phyloP scores from a whole-genome alignment of 1,140 invertebrate species.

The Neuroterus valhalla region DNA sequence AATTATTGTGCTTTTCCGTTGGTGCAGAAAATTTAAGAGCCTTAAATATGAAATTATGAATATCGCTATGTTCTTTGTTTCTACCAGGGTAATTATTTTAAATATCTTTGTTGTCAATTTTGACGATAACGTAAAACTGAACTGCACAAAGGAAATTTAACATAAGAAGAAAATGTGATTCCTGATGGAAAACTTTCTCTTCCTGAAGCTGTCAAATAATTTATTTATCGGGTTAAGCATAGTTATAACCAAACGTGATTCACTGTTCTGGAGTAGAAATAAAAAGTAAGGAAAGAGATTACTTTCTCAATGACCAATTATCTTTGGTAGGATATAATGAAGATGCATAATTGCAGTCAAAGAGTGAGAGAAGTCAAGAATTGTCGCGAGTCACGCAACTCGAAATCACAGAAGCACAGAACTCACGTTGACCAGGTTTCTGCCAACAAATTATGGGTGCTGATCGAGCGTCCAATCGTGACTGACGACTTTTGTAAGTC shows the following conservation, averaged over 20 bases:
- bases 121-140: too few species aligned
- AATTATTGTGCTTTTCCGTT: too few species aligned
- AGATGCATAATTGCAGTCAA: constrained; percentile 13
- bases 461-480: constrained; percentile 28
- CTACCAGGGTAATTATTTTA: too few species aligned
- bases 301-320: constrained; percentile 16
- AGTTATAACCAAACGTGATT: neutral
- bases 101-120: too few species aligned
- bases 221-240: neutral
- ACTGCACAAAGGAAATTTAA: too few species aligned
- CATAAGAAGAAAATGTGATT: neutral
- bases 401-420: too few species aligned
- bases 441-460: constrained; percentile 31
- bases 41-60: too few species aligned
- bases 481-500: constrained; percentile 34
- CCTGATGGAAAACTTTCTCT: constrained; percentile 2
- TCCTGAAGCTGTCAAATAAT: constrained; percentile 16
- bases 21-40: too few species aligned
- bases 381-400: constrained; percentile 38
- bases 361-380: constrained; percentile 31
- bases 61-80: too few species aligned
- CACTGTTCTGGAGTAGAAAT: constrained; percentile 6
- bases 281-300: neutral
- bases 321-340: constrained; percentile 12
- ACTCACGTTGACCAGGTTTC: neutral